These are phyloP conservation scores for Andinoacara biseriatus DNA, from an alignment of 2,113 vertebrate species.

Conservation along the genomic window DNA sequence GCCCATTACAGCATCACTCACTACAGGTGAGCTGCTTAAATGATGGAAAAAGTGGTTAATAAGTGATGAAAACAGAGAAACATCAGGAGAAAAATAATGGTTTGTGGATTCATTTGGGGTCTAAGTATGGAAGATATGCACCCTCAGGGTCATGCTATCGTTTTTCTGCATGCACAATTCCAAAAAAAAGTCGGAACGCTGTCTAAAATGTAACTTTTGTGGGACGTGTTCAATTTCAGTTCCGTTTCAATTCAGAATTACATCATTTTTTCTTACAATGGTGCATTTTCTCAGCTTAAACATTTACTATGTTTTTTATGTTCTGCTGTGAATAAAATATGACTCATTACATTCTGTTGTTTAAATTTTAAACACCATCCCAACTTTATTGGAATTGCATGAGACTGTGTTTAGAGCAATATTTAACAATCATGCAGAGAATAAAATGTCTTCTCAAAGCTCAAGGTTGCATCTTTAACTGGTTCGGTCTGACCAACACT, in stretches of 20 bases:
- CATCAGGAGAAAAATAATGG: background rate
- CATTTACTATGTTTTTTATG: background rate
- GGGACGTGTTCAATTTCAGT: too few relatives aligned
- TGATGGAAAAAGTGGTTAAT: slow-evolving; percentile 13
- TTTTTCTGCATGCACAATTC: background rate
- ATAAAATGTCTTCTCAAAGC: background rate
- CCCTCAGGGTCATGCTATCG: background rate
- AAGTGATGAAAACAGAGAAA: background rate
- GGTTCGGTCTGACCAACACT: background rate
- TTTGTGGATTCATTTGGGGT: background rate
- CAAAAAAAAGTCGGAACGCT: background rate
- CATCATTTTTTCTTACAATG: too few relatives aligned
- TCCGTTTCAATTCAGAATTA: too few relatives aligned
- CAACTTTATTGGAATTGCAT: too few relatives aligned
- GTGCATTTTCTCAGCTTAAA: background rate
- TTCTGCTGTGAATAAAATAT: background rate
- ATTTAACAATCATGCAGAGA: too few relatives aligned
- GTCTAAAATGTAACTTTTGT: too few relatives aligned
- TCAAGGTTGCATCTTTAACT: background rate
- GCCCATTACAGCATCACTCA: slow-evolving; percentile 88
- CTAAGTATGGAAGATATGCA: background rate
- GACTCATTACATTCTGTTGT: background rate
- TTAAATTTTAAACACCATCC: background rate
- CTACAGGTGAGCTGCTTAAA: slow-evolving; percentile 86
- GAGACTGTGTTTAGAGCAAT: too few relatives aligned